Base-by-base conservation (phyloP, 2,888 invertebrate species). In the Macaria liturata region DNA sequence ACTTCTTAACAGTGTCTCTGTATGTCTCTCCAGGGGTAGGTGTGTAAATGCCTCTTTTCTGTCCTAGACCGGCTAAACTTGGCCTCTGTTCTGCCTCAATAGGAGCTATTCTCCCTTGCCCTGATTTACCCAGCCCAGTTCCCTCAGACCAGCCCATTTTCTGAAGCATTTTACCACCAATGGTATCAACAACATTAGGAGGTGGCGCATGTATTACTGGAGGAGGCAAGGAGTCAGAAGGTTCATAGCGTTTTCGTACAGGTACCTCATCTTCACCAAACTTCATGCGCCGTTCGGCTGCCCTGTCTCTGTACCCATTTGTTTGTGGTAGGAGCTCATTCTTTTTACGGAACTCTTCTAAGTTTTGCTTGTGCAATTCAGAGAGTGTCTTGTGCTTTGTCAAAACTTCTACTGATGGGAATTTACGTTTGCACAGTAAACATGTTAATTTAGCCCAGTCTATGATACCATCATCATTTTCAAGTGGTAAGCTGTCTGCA, bases 101-200 rank as follows among this genome's bases (percentile, higher is more conserved):
- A 49, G 98, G 98, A 54, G 96, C 97, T 32, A 97, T 97, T 72
- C 98, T 93, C 9, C 98, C 99, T 86, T 99, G 99, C 79, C 98
- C 98, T 54, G 95, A 94, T 81, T 97, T 97, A 0, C 99, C 99
- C 31, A 99, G 91, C 0, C 99, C 99, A 91, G 97, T 95, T 0
- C 99, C 99, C 80, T 98, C 98, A 4, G 96, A 96, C 99, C 99
- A 99, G 4, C 99, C 99, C 99, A 99, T 99, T 88, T 98, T 98
- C 85, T 99, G 98, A 65, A 99, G 84, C 83, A 99, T 93, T 78
- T 97, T 96, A 79, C 97, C 99, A 5, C 99, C 99, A 59, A 99
- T 97, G 72, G 98, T 98, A 69, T 97, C 98, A 0, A 96, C 95
- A 0, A 70, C 97, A 93, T 74, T 98, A 93, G 61, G 96, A 93